Evolutionary conservation across 2,113 vertebrate species (phyloP).

Genomic region (Cryptomyrus ogoouensis): DNA sequence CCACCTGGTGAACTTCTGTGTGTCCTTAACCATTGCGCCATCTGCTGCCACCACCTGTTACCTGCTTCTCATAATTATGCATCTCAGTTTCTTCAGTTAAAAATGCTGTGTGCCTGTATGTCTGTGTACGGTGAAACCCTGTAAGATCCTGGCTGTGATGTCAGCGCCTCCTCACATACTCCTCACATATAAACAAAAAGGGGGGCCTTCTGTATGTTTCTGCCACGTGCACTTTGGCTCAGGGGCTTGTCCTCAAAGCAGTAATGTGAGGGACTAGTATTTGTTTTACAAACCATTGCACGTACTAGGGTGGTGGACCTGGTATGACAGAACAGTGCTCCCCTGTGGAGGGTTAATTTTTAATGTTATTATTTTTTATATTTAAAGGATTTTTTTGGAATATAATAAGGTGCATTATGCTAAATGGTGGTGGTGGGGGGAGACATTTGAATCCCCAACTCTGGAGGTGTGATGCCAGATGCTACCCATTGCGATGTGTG

Average conservation of each 20-base stretch:
- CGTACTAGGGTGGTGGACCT: neutral
- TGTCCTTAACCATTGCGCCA: neutral
- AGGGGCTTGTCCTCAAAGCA: neutral
- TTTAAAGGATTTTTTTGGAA: neutral
- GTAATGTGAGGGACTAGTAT: neutral
- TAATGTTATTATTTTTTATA: neutral
- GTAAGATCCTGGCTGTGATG: neutral
- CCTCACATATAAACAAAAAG: neutral
- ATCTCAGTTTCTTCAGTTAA: neutral
- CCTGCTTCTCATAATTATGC: neutral
- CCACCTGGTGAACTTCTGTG: neutral
- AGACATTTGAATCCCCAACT: neutral
- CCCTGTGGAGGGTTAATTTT: constrained; percentile 10
- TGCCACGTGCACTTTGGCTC: neutral
- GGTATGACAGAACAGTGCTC: constrained; percentile 19
- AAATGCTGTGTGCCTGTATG: neutral
- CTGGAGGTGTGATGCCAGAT: neutral
- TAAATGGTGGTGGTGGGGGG: neutral
- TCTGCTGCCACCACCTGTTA: neutral
- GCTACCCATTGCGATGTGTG: neutral
- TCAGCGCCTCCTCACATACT: neutral
- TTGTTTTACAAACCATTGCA: neutral
- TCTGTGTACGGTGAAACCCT: neutral
- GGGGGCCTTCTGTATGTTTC: neutral
- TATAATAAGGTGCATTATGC: neutral